Evolutionary conservation across 2,797 vertebrate genomes (phyloP).

Genomic region (Cossypha caffra): DNA sequence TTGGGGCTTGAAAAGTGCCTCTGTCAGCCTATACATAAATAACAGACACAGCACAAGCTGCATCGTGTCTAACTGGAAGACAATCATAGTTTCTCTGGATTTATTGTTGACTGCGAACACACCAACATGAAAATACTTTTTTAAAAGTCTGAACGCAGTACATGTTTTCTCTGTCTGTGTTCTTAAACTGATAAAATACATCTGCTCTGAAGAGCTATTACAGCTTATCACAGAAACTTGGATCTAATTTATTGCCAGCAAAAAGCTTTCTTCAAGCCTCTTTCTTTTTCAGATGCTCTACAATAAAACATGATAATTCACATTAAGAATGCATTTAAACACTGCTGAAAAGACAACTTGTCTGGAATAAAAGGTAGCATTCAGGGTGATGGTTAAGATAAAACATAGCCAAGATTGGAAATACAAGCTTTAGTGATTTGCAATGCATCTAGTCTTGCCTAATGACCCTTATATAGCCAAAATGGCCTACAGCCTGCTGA

Average conservation of each 20-base stretch:
- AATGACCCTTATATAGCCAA: background rate
- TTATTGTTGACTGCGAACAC: constrained; percentile 35
- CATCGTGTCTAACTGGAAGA: background rate
- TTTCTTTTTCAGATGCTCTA: constrained; percentile 15
- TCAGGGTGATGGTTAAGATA: background rate
- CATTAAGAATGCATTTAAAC: constrained; percentile 46
- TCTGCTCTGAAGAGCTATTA: constrained; percentile 59
- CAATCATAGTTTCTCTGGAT: background rate
- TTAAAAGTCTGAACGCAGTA: background rate
- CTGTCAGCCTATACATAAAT: background rate
- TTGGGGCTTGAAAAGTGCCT: background rate
- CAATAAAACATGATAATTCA: constrained; percentile 44
- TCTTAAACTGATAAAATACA: constrained; percentile 64
- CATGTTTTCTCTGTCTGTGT: constrained; percentile 11
- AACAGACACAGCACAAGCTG: background rate
- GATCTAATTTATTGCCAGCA: constrained; percentile 45
- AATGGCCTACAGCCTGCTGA: background rate
- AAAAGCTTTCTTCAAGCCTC: constrained; percentile 39
- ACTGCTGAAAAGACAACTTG: constrained; percentile 50
- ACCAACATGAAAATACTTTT: constrained; percentile 18
- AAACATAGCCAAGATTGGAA: background rate
- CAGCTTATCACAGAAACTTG: constrained; percentile 48
- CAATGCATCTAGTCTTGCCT: background rate
- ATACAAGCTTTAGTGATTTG: background rate
- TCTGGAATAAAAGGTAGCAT: constrained; percentile 24